Percentiles rank a stretch among this genome's conserved stretches.
Evolutionary conservation across 2,797 vertebrate species (phyloP).

Genomic region (Pelobates cultripes): DNA sequence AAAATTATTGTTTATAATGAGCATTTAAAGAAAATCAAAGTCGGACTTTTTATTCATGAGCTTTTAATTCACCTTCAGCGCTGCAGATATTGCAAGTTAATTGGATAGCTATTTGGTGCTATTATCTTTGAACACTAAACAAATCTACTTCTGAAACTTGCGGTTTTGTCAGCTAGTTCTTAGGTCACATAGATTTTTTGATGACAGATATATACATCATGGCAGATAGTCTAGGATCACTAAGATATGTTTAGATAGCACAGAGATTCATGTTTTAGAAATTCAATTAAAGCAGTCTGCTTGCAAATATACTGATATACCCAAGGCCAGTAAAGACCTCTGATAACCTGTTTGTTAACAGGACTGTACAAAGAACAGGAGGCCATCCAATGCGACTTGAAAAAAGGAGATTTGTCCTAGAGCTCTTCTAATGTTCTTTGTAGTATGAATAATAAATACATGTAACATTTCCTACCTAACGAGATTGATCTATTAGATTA

Average conservation of each 20-base stretch:
- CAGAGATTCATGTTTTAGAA: neutral
- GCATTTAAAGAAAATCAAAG: slow-evolving; percentile 32
- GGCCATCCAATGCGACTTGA: too few species aligned
- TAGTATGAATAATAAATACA: too few species aligned
- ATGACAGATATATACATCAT: neutral
- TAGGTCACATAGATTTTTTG: slow-evolving; percentile 1
- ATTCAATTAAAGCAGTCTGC: neutral
- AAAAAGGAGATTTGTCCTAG: too few species aligned
- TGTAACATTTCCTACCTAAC: too few species aligned
- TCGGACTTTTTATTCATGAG: slow-evolving; percentile 32
- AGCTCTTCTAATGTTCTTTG: too few species aligned
- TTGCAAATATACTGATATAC: too few species aligned
- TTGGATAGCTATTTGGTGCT: slow-evolving; percentile 23
- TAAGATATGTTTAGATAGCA: neutral
- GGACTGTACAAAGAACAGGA: too few species aligned
- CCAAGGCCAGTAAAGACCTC: too few species aligned
- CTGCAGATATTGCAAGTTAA: slow-evolving; percentile 32
- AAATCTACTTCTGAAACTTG: slow-evolving; percentile 35
- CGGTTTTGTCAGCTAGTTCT: slow-evolving; percentile 5
- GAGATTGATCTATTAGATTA: too few species aligned
- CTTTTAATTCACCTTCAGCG: slow-evolving; percentile 41
- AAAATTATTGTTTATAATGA: slow-evolving; percentile 21
- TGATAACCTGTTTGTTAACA: too few species aligned
- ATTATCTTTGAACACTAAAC: slow-evolving; percentile 32
- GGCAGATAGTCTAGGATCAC: neutral